Evolutionary conservation across 2,113 vertebrate genomes (phyloP).

Genomic region (Rhineura floridana): DNA sequence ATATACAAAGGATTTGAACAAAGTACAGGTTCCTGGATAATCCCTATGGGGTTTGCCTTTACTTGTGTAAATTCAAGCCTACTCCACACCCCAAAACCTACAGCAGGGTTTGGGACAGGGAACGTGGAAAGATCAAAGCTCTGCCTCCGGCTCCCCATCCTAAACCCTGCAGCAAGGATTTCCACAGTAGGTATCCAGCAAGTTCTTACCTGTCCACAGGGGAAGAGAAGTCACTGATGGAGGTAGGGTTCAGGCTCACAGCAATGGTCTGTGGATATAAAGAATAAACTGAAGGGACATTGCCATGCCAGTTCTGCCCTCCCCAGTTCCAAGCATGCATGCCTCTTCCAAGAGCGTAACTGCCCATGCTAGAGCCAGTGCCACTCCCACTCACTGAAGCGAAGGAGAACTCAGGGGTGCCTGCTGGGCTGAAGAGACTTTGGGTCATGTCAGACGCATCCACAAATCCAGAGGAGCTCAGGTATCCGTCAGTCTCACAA

Average conservation of each 20-base stretch:
- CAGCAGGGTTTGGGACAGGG: too few relatives aligned
- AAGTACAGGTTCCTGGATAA: too few relatives aligned
- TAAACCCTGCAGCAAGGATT: neutral
- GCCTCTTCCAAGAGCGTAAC: neutral
- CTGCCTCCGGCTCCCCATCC: neutral
- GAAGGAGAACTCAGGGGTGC: constrained; percentile 77
- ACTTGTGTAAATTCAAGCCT: neutral
- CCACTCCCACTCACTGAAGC: constrained; percentile 80
- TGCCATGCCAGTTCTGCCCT: neutral
- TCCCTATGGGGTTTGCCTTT: neutral
- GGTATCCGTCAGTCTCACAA: constrained; percentile 92
- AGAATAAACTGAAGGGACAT: accelerated
- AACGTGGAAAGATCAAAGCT: neutral
- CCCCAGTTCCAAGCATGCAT: accelerated
- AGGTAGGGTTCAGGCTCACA: constrained; percentile 71
- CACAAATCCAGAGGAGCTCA: constrained; percentile 88
- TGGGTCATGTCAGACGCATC: constrained; percentile 74
- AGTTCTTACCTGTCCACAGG: constrained; percentile 86
- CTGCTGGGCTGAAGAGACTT: constrained; percentile 62
- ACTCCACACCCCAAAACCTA: too few relatives aligned
- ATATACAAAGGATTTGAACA: too few relatives aligned
- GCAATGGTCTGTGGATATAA: constrained; percentile 79
- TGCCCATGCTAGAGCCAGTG: neutral
- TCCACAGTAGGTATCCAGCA: neutral
- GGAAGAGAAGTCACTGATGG: constrained; percentile 80